Evolutionary conservation across 1,140 invertebrate genomes (phyloP), one percentile per base, ranked within the genome.

Genomic region (Drosophila arawakana): DNA sequence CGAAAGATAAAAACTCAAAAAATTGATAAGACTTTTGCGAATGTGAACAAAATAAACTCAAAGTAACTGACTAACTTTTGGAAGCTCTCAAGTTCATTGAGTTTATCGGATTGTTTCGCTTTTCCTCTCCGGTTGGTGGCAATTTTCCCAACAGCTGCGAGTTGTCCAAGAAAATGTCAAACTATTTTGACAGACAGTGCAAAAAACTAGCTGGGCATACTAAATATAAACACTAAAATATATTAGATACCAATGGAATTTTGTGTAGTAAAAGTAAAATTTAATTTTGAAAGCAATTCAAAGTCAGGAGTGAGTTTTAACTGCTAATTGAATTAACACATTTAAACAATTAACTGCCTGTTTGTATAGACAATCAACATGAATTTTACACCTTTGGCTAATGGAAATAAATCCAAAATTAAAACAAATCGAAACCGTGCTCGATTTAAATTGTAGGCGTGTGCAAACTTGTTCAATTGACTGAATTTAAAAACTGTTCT

Each of bases 101-200:
- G 11, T 18, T 41, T 58, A 35, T 61, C 34, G 21, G 18, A 7
- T 57, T 55, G 37, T 8, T 11, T 10, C 2, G 39, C 39, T 41
- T 52, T 67, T 34, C 0, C 35, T 21, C 21, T 21, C 0, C 9
- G 6, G 30, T 54, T 30, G 25, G 25, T 30, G 25, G 25, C 25
- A 30, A 65, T 58, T 52, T 65, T 41, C 35, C 58, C 46, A 74
- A 65, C 80, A 79, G 80, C 76, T 82, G 80, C 13, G 21, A 3
- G 6, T 21, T 30, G 15, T 21, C 76, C 55, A 62, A 41, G 18
- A 55, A 10, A 39, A 46, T 57, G 61, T 62, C 49, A 34, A 74
- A 74, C 10, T 71, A 66, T 74, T 80, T 73, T 49, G 67, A 75
- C 74, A 69, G 21, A 41, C 18, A 11, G 55, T 59, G 8, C 18